A percentile compares a stretch with the other conserved stretches of the same genome.
These are phyloP conservation scores for Parotia lawesii DNA, from an alignment of 2,113 vertebrate genomes.

Conservation along the genomic window DNA sequence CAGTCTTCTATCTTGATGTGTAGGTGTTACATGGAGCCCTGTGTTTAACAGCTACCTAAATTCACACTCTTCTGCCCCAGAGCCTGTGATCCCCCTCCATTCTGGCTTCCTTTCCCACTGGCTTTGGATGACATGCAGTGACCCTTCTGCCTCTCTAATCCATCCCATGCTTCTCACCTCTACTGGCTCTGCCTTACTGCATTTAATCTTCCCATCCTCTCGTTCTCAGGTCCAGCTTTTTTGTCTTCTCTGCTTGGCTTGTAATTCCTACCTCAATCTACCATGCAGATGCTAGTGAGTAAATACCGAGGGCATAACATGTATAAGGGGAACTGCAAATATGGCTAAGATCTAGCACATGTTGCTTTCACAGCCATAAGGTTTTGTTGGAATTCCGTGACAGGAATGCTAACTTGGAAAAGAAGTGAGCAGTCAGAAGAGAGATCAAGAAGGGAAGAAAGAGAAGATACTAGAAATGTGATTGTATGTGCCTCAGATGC, in stretches of 20 bases:
- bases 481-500: not conserved
- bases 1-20: not conserved
- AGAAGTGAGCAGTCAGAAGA: not conserved
- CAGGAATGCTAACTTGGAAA: not conserved
- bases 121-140: fast-evolving
- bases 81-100: not conserved
- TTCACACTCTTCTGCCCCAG: fast-evolving
- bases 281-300: not conserved
- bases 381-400: not conserved
- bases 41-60: not conserved
- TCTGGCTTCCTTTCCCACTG: not conserved
- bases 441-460: not conserved
- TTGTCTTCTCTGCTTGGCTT: not conserved
- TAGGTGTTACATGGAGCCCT: not conserved
- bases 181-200: not conserved
- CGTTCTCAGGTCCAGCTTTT: not conserved
- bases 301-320: not conserved
- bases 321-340: not conserved
- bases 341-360: not conserved
- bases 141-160: not conserved
- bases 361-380: not conserved
- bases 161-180: not conserved
- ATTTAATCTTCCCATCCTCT: not conserved
- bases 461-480: not conserved
- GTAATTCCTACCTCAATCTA: not conserved